Evolutionary conservation across 2,113 vertebrate genomes (phyloP).

Genomic region (Ivindomyrus marchei): DNA sequence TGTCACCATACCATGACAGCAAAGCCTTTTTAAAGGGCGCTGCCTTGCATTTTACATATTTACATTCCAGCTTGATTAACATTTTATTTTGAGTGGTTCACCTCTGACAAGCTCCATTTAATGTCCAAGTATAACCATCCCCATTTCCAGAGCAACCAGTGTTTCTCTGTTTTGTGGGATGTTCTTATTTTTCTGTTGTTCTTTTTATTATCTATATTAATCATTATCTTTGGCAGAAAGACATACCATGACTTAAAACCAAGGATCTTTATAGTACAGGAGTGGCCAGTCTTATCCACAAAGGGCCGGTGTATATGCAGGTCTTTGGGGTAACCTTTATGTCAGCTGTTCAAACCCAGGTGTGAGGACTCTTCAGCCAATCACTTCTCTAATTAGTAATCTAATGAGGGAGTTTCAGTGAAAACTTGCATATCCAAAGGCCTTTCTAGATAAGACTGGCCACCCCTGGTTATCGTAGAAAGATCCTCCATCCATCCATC

Average conservation of each 20-base stretch:
- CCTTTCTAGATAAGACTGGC: too few species aligned
- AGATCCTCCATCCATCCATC: too few species aligned
- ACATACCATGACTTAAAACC: neutral
- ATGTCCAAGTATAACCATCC: neutral
- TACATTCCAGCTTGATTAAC: neutral
- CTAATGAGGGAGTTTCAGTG: too few species aligned
- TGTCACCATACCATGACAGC: neutral
- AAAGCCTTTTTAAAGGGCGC: neutral
- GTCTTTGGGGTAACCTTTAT: too few species aligned
- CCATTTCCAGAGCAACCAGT: neutral
- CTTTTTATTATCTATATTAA: neutral
- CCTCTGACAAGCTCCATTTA: neutral
- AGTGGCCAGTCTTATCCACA: too few species aligned
- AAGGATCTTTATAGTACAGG: neutral
- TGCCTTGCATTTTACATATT: neutral
- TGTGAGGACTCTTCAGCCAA: too few species aligned
- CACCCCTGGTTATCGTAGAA: too few species aligned
- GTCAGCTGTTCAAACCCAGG: too few species aligned
- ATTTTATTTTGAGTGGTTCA: neutral
- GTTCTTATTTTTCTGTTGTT: neutral
- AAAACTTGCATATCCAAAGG: too few species aligned
- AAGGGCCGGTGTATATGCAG: too few species aligned
- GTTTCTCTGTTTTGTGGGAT: neutral
- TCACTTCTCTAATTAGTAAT: too few species aligned
- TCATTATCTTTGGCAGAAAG: neutral